Base-by-base conservation (phyloP, 2,113 vertebrate species). In the Cebidichthys violaceus region DNA sequence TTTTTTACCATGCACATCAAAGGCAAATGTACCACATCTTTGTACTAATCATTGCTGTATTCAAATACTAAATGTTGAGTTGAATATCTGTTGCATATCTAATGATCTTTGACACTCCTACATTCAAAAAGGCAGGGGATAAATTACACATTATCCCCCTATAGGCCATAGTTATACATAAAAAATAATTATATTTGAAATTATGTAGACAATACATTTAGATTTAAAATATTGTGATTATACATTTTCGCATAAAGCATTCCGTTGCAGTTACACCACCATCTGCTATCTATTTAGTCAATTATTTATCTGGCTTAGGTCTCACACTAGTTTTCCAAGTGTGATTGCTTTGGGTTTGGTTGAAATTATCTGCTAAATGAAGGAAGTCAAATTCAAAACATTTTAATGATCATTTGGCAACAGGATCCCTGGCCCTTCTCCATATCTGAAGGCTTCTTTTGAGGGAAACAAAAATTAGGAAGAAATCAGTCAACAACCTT, bases 271-370 rank as follows among this genome's bases (percentile, higher is more conserved):
- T 57, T 47, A n/a, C 43, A 41, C 29, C 52, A n/a, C 60, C 70
- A 65, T 79, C 70, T 84, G 4, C 0, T 35, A 3, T 64, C 59
- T 57, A 54, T 76, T 79, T 70, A 33, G 43, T 74, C 60, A 27
- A 50, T 70, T 39, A 37, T 66, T 74, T 1, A 11, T 59, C 14
- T 82, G 47, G 7, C 79, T 68, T 18, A 71, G 59, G 15, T 71
- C 78, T 54, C 33, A 52, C 33, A 47, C 37, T 50, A 50, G 31
- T 55, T 79, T 76, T 67, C 35, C 60, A 41, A 29, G 17, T 64
- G 60, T 55, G 11, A n/a, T 75, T 60, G 20, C 39, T 59, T n/a
- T 52, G n/a, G 9, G 9, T 71, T 41, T 67, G 24, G 41, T 37
- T 35, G 27, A 67, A 54, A 35, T 69, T 0, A 59, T 47, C 20